These are phyloP conservation scores for Ornithoptera priamus DNA, from an alignment of 2,888 invertebrate species.

Conservation along the genomic window DNA sequence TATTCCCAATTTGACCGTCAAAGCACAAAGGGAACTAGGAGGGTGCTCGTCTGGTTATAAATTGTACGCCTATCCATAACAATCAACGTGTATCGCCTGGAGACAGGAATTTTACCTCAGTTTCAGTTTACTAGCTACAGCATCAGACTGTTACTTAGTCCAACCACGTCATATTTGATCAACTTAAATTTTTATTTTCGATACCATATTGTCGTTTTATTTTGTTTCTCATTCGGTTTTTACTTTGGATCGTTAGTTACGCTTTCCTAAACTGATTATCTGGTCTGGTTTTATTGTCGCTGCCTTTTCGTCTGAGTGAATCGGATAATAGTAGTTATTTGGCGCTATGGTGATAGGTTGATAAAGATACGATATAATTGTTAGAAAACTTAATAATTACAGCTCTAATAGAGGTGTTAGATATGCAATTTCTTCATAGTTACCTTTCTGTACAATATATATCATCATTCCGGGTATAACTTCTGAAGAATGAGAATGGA, in stretches of 20 bases:
- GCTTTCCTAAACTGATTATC: constrained; percentile 56
- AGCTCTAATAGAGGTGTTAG: background rate
- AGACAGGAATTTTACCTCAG: too few relatives aligned
- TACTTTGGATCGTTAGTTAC: constrained; percentile 53
- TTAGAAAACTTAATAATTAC: constrained; percentile 14
- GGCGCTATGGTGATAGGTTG: constrained; percentile 3
- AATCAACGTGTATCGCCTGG: constrained; percentile 4
- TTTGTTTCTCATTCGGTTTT: constrained; percentile 24
- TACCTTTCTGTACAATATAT: too few relatives aligned
- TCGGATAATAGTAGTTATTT: constrained; percentile 35
- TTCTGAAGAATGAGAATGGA: too few relatives aligned
- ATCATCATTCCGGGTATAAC: too few relatives aligned
- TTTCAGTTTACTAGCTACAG: too few relatives aligned
- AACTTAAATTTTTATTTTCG: constrained; percentile 10
- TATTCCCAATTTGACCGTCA: too few relatives aligned
- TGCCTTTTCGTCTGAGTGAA: constrained; percentile 16
- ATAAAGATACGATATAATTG: constrained; percentile 6
- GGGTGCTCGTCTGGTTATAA: too few relatives aligned
- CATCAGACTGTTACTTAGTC: constrained; percentile 1
- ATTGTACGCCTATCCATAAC: too few relatives aligned
- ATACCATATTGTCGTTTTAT: background rate
- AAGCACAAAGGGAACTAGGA: too few relatives aligned
- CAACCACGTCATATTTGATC: constrained; percentile 11
- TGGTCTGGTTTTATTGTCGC: constrained; percentile 35
- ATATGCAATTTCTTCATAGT: background rate